Conservation (phyloP, 2,113 vertebrate genomes). For the Carollia perspicillata region DNA sequence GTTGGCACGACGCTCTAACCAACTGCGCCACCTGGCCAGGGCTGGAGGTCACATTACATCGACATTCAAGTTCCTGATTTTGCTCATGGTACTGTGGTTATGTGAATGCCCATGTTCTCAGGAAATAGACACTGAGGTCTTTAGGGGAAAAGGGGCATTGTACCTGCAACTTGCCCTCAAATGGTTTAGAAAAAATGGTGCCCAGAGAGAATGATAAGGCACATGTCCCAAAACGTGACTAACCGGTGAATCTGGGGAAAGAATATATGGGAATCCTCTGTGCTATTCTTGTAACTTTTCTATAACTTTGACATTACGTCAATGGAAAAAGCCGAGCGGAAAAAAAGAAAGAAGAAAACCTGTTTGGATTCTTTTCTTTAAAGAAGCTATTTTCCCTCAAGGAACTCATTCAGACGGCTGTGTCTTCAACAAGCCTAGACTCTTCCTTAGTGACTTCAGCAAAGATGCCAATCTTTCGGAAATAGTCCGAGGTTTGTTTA, state of each 20-base stretch:
- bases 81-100: not conserved
- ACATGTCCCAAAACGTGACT: not conserved
- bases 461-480: not conserved
- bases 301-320: not conserved
- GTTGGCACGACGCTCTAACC: no score
- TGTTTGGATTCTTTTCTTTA: conserved; percentile 8
- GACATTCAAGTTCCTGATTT: not conserved
- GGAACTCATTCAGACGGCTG: not conserved
- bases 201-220: not conserved
- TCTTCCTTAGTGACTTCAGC: not conserved
- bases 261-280: not conserved
- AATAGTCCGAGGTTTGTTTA: not conserved
- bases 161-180: not conserved
- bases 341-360: not conserved
- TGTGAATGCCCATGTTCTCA: not conserved
- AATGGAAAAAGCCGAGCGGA: not conserved
- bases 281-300: not conserved
- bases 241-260: not conserved
- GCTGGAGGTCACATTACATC: not conserved
- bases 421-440: not conserved
- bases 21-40: no score
- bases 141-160: not conserved
- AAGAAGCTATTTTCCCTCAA: conserved; percentile 30
- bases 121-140: not conserved
- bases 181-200: not conserved